Evolutionary conservation across 2,797 vertebrate genomes (phyloP).

Genomic region (Ctenopoma kingsleyae): DNA sequence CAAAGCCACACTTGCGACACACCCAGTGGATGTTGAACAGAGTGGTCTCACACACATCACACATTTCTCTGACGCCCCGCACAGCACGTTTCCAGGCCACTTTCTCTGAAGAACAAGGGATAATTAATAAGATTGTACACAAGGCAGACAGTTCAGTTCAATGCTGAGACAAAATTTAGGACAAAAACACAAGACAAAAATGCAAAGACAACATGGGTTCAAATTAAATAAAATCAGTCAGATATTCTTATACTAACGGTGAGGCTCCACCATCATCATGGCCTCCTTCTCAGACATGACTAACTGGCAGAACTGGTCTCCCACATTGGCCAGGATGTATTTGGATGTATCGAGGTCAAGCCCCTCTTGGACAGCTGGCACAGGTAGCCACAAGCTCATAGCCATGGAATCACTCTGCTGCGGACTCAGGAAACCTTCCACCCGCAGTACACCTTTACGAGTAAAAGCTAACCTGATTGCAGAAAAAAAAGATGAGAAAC

Average conservation of each 20-base stretch:
- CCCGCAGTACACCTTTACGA: slow-evolving; percentile 95
- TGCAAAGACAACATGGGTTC: not conserved
- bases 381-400: slow-evolving; percentile 98
- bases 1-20: slow-evolving; percentile 98
- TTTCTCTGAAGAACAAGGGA: slow-evolving; percentile 87
- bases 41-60: slow-evolving; percentile 98
- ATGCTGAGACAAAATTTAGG: not conserved
- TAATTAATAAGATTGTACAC: not conserved
- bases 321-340: slow-evolving; percentile 98
- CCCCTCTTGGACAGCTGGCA: slow-evolving; percentile 90
- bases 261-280: slow-evolving; percentile 99
- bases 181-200: not conserved
- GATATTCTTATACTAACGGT: slow-evolving; percentile 88
- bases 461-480: slow-evolving; percentile 93
- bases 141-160: not conserved
- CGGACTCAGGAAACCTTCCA: slow-evolving; percentile 97
- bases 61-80: slow-evolving; percentile 97
- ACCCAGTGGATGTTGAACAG: slow-evolving; percentile 99
- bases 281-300: slow-evolving; percentile 99
- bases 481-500: not conserved
- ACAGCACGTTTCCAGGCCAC: slow-evolving; percentile 99
- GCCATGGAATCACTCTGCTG: slow-evolving; percentile 98
- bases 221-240: not conserved
- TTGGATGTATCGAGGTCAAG: slow-evolving; percentile 98
- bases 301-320: slow-evolving; percentile 98